Percentiles rank a stretch among this genome's conserved stretches.
phyloP scores from a whole-genome alignment of 2,888 invertebrate genomes.

The Drosophila testacea region DNA sequence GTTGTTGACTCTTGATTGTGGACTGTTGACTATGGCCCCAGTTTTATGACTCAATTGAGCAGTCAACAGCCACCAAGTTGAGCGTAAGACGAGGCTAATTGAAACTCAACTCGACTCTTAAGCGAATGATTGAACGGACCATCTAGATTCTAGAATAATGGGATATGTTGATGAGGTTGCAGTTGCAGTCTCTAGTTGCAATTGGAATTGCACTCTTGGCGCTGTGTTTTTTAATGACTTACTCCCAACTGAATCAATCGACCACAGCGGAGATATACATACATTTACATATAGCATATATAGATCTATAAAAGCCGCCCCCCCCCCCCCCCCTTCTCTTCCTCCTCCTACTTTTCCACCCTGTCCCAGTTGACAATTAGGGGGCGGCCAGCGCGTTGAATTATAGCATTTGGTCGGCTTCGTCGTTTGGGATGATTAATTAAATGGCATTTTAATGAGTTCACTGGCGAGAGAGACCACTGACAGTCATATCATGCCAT shows the following conservation, averaged over 20 bases:
- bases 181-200: conserved; percentile 21
- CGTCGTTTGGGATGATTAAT: conserved; percentile 76
- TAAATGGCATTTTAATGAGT: conserved; percentile 84
- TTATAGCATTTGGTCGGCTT: conserved; percentile 76
- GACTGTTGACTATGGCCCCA: conserved; percentile 10
- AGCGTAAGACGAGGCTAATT: conserved; percentile 47
- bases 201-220: conserved; percentile 24
- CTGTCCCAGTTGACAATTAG: conserved; percentile 52
- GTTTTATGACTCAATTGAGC: conserved; percentile 45
- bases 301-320: too few species aligned
- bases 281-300: conserved; percentile 10
- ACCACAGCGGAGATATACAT: conserved; percentile 21
- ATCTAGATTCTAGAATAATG: conserved; percentile 15
- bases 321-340: too few species aligned
- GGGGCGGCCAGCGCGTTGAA: conserved; percentile 59
- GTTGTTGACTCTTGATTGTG: conserved; percentile 5
- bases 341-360: not conserved
- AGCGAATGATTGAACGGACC: conserved; percentile 22
- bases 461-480: conserved; percentile 46
- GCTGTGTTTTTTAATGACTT: conserved; percentile 27
- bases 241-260: conserved; percentile 62
- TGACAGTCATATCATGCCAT: conserved; percentile 3
- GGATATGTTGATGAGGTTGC: conserved; percentile 21
- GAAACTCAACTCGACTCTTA: conserved; percentile 22
- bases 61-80: conserved; percentile 6